Base-by-base conservation (phyloP, 2,888 invertebrate genomes). In the Brenthis daphne region DNA sequence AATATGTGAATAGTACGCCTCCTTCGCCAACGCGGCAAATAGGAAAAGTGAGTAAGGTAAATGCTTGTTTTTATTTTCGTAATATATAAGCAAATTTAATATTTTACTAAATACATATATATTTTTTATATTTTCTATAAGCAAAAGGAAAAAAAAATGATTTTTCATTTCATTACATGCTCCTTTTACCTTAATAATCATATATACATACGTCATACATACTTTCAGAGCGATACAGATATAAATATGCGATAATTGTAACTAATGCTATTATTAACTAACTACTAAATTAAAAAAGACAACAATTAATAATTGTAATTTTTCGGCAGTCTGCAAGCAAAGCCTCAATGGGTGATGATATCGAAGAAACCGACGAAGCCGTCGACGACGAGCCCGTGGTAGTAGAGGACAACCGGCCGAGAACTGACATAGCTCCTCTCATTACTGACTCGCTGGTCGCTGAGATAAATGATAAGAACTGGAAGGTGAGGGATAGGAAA, bases 381-480 rank as follows among this genome's bases (percentile, higher is more conserved):
- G 83, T 81, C 0, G 94, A 93, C 0, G 94, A 93, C 0, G 93
- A 89, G 13, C 92, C 93, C 1, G 85, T 85, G 0, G 85, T 90
- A 0, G 89, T 94, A 6, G 95, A 95, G 37, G 98, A 98, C 87
- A 89, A 95, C 20, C 85, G 97, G 11, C 95, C 98, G 0, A 93
- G 97, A 56, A 94, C 95, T 1, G 98, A 98, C 82, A 96, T 98
- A 74, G 96, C 97, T 69, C 94, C 94, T 4, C 96, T 96, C 77
- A 96, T 99, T 73, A 98, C 97, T 0, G 97, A 97, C 76, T 88
- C 95, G 0, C 88, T 99, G 0, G 87, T 98, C 3, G 95, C 94
- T 8, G 97, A 98, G 86, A 93, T 98, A 76, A 94, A 95, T 29
- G 98, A 98, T 85, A 98, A 97, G 87, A 97, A 97, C 88, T 99